Percentiles rank a stretch among this genome's conserved stretches.
Evolutionary conservation across 2,888 invertebrate species (phyloP).

Genomic region (Agonum fuliginosum): DNA sequence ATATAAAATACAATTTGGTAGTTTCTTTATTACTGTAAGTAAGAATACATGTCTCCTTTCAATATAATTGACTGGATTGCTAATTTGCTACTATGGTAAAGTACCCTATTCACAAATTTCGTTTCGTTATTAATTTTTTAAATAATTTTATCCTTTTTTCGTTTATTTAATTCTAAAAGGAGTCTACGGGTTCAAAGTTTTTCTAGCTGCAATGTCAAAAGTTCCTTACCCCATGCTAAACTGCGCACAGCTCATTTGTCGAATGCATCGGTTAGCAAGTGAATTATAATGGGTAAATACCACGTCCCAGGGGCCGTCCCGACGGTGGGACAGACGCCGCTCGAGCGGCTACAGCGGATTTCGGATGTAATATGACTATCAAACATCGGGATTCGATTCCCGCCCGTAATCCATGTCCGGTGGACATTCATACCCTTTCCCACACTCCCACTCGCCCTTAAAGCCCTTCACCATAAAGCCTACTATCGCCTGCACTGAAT

Average conservation of each 20-base stretch:
- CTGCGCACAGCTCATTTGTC: conserved; percentile 30
- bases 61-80: no score
- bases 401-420: conserved; percentile 49
- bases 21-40: no score
- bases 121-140: no score
- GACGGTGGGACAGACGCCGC: no score
- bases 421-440: no score
- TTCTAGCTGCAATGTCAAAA: not conserved
- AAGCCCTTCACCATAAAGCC: not conserved
- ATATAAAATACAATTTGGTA: no score
- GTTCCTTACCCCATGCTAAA: not conserved
- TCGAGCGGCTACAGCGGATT: conserved; percentile 53
- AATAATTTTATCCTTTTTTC: no score
- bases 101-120: no score
- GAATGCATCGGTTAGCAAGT: conserved; percentile 45
- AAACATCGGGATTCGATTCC: conserved; percentile 57
- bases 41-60: no score
- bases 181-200: no score
- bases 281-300: conserved; percentile 56
- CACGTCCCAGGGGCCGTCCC: conserved; percentile 34
- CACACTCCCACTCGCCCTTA: not conserved
- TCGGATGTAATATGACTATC: conserved; percentile 57
- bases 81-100: no score
- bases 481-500: not conserved
- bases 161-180: no score